These are phyloP conservation scores for Tenthredo livida DNA, from an alignment of 2,888 invertebrate genomes.

Conservation along the genomic window DNA sequence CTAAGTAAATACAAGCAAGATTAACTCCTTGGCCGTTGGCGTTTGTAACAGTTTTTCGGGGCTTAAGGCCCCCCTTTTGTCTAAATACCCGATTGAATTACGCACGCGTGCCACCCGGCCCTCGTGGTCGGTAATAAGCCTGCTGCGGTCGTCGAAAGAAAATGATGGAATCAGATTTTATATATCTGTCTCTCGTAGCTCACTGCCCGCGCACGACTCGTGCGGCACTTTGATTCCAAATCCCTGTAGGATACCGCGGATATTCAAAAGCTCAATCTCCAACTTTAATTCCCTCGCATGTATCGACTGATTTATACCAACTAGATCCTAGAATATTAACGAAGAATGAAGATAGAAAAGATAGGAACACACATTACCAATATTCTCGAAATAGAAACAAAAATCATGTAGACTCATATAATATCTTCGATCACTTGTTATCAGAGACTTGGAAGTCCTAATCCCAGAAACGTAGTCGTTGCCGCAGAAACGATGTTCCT, in stretches of 20 bases:
- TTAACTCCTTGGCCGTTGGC: conserved; percentile 54
- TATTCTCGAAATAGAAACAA: not conserved
- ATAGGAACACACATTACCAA: not conserved
- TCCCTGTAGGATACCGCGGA: not conserved
- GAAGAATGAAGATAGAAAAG: not conserved
- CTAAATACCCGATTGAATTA: conserved; percentile 77
- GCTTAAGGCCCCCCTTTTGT: conserved; percentile 66
- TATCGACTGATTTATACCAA: not conserved
- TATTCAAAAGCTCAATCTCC: conserved; percentile 33
- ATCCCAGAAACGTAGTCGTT: not conserved
- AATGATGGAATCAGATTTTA: conserved; percentile 45
- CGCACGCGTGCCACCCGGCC: conserved; percentile 75
- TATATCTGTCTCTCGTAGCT: conserved; percentile 39
- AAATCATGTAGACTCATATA: too few species aligned
- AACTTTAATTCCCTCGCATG: not conserved
- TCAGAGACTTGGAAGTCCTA: not conserved
- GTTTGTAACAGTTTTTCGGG: conserved; percentile 66
- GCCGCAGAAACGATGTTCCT: not conserved
- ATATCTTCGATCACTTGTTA: not conserved
- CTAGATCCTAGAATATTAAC: not conserved
- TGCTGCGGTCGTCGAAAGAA: conserved; percentile 46
- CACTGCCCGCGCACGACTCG: conserved; percentile 14
- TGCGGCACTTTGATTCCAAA: conserved; percentile 5
- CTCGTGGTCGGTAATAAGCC: conserved; percentile 51
- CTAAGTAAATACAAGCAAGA: conserved; percentile 69